These are phyloP conservation scores for Noctua pronuba DNA, from an alignment of 2,888 invertebrate genomes.

Conservation along the genomic window DNA sequence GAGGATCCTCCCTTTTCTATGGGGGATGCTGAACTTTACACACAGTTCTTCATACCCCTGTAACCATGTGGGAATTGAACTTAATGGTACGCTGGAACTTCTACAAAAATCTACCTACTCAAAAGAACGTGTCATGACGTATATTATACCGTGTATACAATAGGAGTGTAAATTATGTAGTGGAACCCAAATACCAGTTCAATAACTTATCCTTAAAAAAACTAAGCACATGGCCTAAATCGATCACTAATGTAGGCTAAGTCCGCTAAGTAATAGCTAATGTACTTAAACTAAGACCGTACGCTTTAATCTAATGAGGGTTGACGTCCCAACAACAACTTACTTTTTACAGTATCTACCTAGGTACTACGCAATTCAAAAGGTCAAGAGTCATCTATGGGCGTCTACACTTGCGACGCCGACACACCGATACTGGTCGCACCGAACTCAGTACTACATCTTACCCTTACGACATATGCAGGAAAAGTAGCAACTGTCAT, in stretches of 20 bases:
- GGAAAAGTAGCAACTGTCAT: slow-evolving; percentile 20
- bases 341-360: too few relatives aligned
- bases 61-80: neutral
- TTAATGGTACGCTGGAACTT: neutral
- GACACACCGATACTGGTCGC: neutral
- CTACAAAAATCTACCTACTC: neutral
- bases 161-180: too few relatives aligned
- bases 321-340: neutral
- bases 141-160: neutral
- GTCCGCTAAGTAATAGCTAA: slow-evolving; percentile 12
- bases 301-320: slow-evolving; percentile 23
- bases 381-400: slow-evolving; percentile 29
- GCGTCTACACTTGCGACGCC: slow-evolving; percentile 8
- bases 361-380: neutral
- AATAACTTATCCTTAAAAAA: neutral
- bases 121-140: neutral
- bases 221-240: neutral
- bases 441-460: neutral
- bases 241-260: slow-evolving; percentile 7
- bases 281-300: neutral
- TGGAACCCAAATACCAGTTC: neutral
- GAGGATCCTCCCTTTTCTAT: too few relatives aligned
- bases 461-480: neutral
- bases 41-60: neutral
- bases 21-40: too few relatives aligned